A percentile compares a stretch with the other conserved stretches of the same genome.
Evolutionary conservation across 2,113 vertebrate species (phyloP).

Genomic region (Forbesichthys agassizii): DNA sequence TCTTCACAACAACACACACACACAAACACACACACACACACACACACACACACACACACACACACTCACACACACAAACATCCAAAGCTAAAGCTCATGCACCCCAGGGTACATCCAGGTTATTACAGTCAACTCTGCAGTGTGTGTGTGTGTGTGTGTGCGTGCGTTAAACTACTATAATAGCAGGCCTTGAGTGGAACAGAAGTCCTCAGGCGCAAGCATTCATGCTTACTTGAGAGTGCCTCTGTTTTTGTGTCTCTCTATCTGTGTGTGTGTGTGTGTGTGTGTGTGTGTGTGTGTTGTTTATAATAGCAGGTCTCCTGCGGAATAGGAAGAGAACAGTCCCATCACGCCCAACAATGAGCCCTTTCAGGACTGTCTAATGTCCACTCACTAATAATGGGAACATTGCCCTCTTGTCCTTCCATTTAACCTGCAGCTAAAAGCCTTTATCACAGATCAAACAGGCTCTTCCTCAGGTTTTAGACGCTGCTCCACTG

Average conservation of each 20-base stretch:
- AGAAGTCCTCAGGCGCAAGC: slow-evolving; percentile 29
- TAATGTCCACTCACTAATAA: slow-evolving; percentile 58
- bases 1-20: slow-evolving; percentile 22
- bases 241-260: slow-evolving; percentile 1
- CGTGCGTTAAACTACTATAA: slow-evolving; percentile 9
- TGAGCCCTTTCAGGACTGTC: slow-evolving; percentile 7
- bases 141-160: background rate
- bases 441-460: slow-evolving; percentile 59
- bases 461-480: slow-evolving; percentile 39
- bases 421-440: slow-evolving; percentile 62
- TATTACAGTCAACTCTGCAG: slow-evolving; percentile 20
- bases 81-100: slow-evolving; percentile 25
- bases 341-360: slow-evolving; percentile 34
- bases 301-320: slow-evolving; percentile 51
- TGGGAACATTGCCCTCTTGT: slow-evolving; percentile 28
- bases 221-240: slow-evolving; percentile 22
- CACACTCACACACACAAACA: slow-evolving; percentile 31
- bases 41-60: slow-evolving; percentile 15
- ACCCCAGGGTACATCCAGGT: slow-evolving; percentile 15
- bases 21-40: slow-evolving; percentile 27
- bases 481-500: slow-evolving; percentile 32
- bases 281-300: slow-evolving; percentile 14
- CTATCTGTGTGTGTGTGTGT: slow-evolving; percentile 11
- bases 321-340: slow-evolving; percentile 32
- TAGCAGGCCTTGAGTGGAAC: slow-evolving; percentile 23